Percentiles rank a stretch among this genome's conserved stretches.
Conservation (phyloP, 2,888 invertebrate species). For the Diabrotica balteata region DNA sequence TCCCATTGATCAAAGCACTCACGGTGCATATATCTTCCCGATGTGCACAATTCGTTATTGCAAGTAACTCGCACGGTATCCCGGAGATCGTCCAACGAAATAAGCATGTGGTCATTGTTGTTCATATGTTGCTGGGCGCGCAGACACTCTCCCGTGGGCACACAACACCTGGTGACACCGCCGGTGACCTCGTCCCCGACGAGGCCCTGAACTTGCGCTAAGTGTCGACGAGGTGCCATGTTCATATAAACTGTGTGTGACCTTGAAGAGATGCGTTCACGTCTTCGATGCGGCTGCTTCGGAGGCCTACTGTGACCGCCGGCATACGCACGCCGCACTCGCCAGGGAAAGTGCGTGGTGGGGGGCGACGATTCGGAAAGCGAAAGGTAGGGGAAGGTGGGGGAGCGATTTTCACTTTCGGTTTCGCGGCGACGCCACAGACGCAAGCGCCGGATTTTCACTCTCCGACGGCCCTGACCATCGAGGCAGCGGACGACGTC, state of each 20-base stretch:
- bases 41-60: conserved; percentile 91
- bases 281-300: conserved; percentile 61
- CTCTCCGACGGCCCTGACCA: conserved; percentile 59
- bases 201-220: conserved; percentile 60
- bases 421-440: conserved; percentile 50
- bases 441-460: conserved; percentile 58
- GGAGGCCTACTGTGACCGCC: conserved; percentile 63
- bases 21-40: conserved; percentile 93
- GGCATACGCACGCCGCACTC: conserved; percentile 63
- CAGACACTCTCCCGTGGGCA: conserved; percentile 81
- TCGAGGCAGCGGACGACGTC: conserved; percentile 38
- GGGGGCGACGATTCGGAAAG: conserved; percentile 63
- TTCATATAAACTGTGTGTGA: conserved; percentile 18
- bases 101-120: conserved; percentile 63
- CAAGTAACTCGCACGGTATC: conserved; percentile 90
- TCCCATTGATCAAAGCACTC: conserved; percentile 97
- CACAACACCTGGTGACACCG: conserved; percentile 75
- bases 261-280: conserved; percentile 41
- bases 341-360: conserved; percentile 58
- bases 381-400: conserved; percentile 73
- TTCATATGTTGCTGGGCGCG: conserved; percentile 64
- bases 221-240: conserved; percentile 59
- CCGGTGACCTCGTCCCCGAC: conserved; percentile 53
- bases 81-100: conserved; percentile 73
- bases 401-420: conserved; percentile 63